Conservation (phyloP, 2,888 invertebrate genomes). For the Heliconius erato region DNA sequence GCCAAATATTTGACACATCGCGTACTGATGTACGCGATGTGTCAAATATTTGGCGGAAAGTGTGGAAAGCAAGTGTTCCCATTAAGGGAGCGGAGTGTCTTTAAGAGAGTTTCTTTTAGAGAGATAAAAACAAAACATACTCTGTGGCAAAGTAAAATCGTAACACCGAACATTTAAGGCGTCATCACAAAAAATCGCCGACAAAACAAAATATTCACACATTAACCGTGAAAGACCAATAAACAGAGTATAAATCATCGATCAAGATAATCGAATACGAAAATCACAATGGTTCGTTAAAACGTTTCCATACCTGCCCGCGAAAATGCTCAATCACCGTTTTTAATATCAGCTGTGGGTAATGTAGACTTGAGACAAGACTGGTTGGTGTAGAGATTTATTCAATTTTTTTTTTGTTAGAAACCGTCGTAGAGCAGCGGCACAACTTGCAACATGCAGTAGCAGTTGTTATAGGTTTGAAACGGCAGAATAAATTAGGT, state of each 20-base stretch:
- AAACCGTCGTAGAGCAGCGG: neutral
- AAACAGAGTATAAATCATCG: conserved; percentile 70
- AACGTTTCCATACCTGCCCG: conserved; percentile 66
- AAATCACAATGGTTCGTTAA: conserved; percentile 84
- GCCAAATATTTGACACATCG: too few relatives aligned
- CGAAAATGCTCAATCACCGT: conserved; percentile 79
- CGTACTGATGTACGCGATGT: too few relatives aligned
- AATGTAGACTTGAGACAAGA: conserved; percentile 41
- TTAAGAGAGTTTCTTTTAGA: too few relatives aligned
- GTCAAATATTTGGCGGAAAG: too few relatives aligned
- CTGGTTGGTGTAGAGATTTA: neutral
- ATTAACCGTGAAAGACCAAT: conserved; percentile 60
- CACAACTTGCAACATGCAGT: too few relatives aligned
- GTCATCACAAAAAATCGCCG: neutral
- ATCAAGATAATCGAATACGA: conserved; percentile 80
- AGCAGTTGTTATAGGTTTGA: neutral
- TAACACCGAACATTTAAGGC: neutral
- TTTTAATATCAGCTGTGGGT: conserved; percentile 74
- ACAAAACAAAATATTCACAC: conserved; percentile 40
- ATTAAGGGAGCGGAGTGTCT: neutral
- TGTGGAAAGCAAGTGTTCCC: too few relatives aligned
- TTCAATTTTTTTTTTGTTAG: neutral
- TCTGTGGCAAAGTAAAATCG: neutral
- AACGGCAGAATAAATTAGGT: too few relatives aligned
- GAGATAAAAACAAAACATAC: too few relatives aligned